Percentiles rank a stretch among this genome's conserved stretches.
These are phyloP conservation scores for Drosophila mauritiana DNA, from an alignment of 1,140 invertebrate genomes.

Conservation along the genomic window DNA sequence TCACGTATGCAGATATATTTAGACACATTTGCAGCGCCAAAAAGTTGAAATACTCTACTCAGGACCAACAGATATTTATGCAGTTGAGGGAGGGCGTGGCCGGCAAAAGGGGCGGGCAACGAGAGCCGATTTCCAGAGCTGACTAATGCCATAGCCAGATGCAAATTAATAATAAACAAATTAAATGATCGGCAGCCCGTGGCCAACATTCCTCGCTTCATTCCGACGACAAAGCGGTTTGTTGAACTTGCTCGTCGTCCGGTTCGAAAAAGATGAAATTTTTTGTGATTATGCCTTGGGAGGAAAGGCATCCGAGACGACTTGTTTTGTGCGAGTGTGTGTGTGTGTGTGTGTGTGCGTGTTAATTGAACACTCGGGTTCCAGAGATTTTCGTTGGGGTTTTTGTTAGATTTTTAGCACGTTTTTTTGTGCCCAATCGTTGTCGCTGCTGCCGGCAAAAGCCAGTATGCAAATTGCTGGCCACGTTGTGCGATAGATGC, in stretches of 20 bases:
- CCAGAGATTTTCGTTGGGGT: constrained; percentile 34
- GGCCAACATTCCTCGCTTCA: constrained; percentile 59
- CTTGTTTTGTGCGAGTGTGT: constrained; percentile 38
- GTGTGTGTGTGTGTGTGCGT: constrained; percentile 39
- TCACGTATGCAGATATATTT: constrained; percentile 31
- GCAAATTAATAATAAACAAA: constrained; percentile 59
- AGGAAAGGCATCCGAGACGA: constrained; percentile 40
- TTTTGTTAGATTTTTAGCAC: constrained; percentile 68
- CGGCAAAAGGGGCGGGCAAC: constrained; percentile 19
- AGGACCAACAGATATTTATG: constrained; percentile 6
- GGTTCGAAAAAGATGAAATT: constrained; percentile 51
- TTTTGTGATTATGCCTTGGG: constrained; percentile 36
- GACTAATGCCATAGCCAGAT: constrained; percentile 47
- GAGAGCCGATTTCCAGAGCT: constrained; percentile 21
- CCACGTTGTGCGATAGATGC: constrained; percentile 50
- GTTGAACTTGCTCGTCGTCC: constrained; percentile 61
- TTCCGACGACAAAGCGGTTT: constrained; percentile 52
- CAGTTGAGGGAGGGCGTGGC: constrained; percentile 13
- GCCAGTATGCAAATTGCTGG: constrained; percentile 63
- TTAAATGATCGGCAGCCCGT: constrained; percentile 59
- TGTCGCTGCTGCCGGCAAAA: constrained; percentile 17
- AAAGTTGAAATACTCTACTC: constrained; percentile 14
- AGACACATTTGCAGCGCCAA: constrained; percentile 2
- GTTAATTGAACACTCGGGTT: constrained; percentile 64
- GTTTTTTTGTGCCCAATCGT: constrained; percentile 34